Evolutionary conservation across 1,140 invertebrate genomes (phyloP).

Genomic region (Palaemon carinicauda): DNA sequence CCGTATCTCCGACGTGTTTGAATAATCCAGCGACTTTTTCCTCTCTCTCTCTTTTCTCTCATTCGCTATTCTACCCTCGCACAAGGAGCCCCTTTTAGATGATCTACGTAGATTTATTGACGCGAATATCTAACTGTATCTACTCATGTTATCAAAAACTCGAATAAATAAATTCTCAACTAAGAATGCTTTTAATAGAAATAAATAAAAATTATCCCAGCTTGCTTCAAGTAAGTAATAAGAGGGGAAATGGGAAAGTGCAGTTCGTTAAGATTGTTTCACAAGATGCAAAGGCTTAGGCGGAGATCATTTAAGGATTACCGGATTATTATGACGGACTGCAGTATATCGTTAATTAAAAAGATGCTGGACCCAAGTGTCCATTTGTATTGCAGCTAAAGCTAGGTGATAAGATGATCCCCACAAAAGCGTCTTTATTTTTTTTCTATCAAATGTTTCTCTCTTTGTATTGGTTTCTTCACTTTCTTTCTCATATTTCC

Average conservation of each 20-base stretch:
- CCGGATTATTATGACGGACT: conserved; percentile 1
- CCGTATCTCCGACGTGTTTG: not conserved
- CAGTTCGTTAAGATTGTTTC: not conserved
- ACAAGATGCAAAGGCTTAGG: not conserved
- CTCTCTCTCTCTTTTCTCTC: not conserved
- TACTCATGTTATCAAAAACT: too few species aligned
- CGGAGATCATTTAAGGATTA: not conserved
- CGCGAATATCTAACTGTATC: too few species aligned
- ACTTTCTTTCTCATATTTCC: too few species aligned
- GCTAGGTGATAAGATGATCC: not conserved
- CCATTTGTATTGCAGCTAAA: not conserved
- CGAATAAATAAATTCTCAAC: too few species aligned
- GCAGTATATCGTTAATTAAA: not conserved
- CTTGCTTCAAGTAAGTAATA: too few species aligned
- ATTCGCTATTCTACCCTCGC: too few species aligned
- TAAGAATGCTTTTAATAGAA: too few species aligned
- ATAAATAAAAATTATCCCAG: too few species aligned
- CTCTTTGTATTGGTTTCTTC: too few species aligned
- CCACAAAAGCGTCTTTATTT: too few species aligned
- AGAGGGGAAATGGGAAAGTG: too few species aligned
- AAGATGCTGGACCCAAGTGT: not conserved
- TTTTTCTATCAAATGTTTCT: too few species aligned
- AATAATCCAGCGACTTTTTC: not conserved
- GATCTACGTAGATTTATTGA: not conserved
- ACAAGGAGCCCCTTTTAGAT: not conserved